Evolutionary conservation across 1,140 invertebrate species (phyloP).

Genomic region (Notospermus geniculatus): DNA sequence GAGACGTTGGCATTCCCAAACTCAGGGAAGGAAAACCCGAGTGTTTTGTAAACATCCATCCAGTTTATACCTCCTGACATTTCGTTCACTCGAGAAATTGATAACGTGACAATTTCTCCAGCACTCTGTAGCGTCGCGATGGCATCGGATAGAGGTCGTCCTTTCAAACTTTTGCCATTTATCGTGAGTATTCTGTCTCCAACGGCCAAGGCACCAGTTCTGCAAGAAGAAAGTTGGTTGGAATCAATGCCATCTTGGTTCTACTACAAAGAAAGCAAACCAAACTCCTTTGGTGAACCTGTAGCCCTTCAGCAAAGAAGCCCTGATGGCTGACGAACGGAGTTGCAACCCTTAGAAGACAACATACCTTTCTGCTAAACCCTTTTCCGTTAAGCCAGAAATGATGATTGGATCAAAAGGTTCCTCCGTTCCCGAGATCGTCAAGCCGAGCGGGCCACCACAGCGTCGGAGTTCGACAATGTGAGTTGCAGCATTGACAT

Average conservation of each 20-base stretch:
- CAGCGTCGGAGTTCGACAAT: constrained; percentile 65
- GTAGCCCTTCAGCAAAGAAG: too few species aligned
- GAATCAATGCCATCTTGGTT: too few species aligned
- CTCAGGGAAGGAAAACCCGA: too few species aligned
- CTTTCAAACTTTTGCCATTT: constrained; percentile 73
- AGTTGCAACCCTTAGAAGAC: not conserved
- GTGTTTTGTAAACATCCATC: too few species aligned
- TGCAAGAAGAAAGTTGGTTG: too few species aligned
- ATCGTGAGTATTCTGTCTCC: constrained; percentile 81
- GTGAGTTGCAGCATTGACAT: constrained; percentile 55
- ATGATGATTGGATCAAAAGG: constrained; percentile 77
- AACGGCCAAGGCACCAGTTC: constrained; percentile 75
- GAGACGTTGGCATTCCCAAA: too few species aligned
- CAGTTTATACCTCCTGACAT: not conserved
- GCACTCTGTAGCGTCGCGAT: constrained; percentile 76
- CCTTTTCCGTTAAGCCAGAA: constrained; percentile 70
- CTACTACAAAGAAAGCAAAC: too few species aligned
- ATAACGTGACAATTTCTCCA: constrained; percentile 74
- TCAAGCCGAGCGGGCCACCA: constrained; percentile 76
- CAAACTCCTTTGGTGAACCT: too few species aligned
- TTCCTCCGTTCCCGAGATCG: constrained; percentile 82
- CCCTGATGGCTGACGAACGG: too few species aligned
- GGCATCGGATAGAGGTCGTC: constrained; percentile 79
- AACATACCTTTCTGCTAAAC: constrained; percentile 71
- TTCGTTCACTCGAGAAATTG: constrained; percentile 60